Base-by-base conservation (phyloP, 1,140 invertebrate genomes). In the Notospermus geniculatus region DNA sequence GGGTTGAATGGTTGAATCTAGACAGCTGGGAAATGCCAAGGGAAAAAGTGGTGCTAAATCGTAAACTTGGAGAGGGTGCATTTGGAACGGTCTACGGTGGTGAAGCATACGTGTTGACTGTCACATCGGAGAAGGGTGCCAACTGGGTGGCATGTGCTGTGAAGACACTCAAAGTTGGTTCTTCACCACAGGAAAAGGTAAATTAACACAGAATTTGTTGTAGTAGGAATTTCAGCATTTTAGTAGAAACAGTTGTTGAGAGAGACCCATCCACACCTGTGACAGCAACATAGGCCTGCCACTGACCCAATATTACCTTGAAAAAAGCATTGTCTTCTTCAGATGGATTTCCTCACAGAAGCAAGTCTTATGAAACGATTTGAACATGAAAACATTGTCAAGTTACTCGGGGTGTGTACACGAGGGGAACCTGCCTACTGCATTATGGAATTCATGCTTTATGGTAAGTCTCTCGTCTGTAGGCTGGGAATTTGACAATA, bases 291-390 rank as follows among this genome's bases (percentile, higher is more conserved):
- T n/a, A 43, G 11, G 11, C n/a, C 39, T n/a, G 11, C 39, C 39
- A 11, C 39, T n/a, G 11, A 43, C 39, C 39, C 39, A 43, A 13
- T 13, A 43, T 43, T n/a, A 43, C n/a, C n/a, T n/a, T n/a, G n/a
- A 23, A 17, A 13, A 11, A 17, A 17, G 11, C 17, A n/a, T 30
- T 2, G 22, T 25, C 62, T 36, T 25, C 70, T 73, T 23, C 61
- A 83, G 75, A 79, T 93, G n/a, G 92, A 95, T 76, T 95, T 95
- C 68, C 82, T 95, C n/a, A 89, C 90, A 57, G 93, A 96, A 77
- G 92, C 92, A 0, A 91, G 93, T 74, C 87, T 91, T 23, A 95
- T 97, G 90, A 95, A 95, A 72, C 84, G 89, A 52, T 92, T 96
- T 76, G 88, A 92, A 54, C 93, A 97, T 75, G 88, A 88, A 64